Conservation (phyloP, 2,888 invertebrate species). For the Busseola fusca region DNA sequence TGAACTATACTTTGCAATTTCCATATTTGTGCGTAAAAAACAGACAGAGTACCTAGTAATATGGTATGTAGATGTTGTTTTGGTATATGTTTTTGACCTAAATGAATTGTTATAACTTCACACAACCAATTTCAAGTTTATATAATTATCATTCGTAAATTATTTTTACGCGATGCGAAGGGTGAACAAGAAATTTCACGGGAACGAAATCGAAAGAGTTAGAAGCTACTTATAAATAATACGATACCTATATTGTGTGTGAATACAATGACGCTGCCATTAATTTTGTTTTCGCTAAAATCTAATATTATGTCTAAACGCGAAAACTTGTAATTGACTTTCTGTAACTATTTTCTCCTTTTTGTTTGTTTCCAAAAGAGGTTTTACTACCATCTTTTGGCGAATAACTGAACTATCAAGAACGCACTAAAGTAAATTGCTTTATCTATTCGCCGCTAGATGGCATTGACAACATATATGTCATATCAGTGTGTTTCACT, state of each 20-base stretch:
- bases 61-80: background rate
- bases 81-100: background rate
- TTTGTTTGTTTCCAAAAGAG: too few relatives aligned
- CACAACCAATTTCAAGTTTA: background rate
- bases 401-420: slow-evolving; percentile 15
- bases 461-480: slow-evolving; percentile 3
- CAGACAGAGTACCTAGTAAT: background rate
- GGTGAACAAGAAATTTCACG: background rate
- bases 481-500: too few relatives aligned
- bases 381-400: slow-evolving; percentile 23
- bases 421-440: fast-evolving
- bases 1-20: slow-evolving; percentile 1
- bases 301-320: too few relatives aligned
- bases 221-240: slow-evolving; percentile 21
- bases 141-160: too few relatives aligned
- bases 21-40: background rate
- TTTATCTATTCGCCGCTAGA: slow-evolving; percentile 26
- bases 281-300: slow-evolving; percentile 33
- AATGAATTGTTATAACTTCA: background rate
- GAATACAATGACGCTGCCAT: slow-evolving; percentile 26
- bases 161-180: too few relatives aligned
- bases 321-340: too few relatives aligned
- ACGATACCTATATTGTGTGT: slow-evolving; percentile 11
- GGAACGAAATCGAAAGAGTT: background rate
- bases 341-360: too few relatives aligned